Evolutionary conservation across 2,888 invertebrate genomes (phyloP).

Genomic region (Meghimatium bilineatum): DNA sequence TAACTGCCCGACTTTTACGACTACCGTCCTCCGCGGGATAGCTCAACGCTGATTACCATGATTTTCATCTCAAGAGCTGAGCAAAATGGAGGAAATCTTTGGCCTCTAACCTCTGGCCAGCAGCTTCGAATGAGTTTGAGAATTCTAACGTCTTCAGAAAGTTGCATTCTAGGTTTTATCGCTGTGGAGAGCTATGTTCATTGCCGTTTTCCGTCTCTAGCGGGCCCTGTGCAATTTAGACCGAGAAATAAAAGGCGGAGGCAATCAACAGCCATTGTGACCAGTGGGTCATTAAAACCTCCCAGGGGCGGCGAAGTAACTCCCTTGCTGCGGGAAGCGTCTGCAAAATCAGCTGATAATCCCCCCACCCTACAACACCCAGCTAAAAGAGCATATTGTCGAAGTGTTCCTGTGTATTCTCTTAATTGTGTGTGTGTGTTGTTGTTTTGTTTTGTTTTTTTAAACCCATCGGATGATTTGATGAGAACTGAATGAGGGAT

Average conservation of each 20-base stretch:
- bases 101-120: constrained; percentile 28
- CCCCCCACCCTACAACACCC: too few species aligned
- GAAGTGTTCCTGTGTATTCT: not conserved
- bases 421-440: too few species aligned
- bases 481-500: not conserved
- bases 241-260: constrained; percentile 15
- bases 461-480: not conserved
- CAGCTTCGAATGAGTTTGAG: constrained; percentile 39
- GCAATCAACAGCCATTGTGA: constrained; percentile 33
- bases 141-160: constrained; percentile 37
- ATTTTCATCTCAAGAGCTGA: constrained; percentile 33
- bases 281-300: constrained; percentile 27
- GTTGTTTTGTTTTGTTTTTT: too few species aligned
- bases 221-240: constrained; percentile 27
- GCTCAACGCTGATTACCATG: constrained; percentile 32
- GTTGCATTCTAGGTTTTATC: constrained; percentile 20
- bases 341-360: not conserved
- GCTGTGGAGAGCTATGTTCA: constrained; percentile 6
- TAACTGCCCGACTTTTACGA: constrained; percentile 40
- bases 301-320: not conserved
- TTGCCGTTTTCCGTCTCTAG: not conserved
- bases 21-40: not conserved
- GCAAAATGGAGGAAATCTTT: constrained; percentile 39
- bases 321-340: not conserved
- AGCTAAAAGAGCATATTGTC: not conserved